Base-by-base conservation (phyloP, 2,113 vertebrate species). In the Epinephelus lanceolatus region DNA sequence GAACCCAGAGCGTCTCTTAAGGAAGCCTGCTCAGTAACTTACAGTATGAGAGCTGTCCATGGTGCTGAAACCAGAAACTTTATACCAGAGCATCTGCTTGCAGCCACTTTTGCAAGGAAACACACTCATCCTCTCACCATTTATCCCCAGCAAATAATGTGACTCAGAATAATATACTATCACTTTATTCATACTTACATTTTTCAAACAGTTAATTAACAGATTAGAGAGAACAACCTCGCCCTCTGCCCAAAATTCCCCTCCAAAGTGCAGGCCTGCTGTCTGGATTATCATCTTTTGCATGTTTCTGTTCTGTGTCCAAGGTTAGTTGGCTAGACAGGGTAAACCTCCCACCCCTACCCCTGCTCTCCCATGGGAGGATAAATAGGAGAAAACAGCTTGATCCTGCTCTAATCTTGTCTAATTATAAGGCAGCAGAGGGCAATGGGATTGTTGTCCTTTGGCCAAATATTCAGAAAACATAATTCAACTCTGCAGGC, bases 51-150 rank as follows among this genome's bases (percentile, higher is more conserved):
- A 91, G 80, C 93, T 94, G 87, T 94, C 92, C 89, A 0, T 81
- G 92, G 93, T 94, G 84, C 93, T 94, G 91, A 93, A 91, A 53
- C 25, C 49, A 53, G 6, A 37, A 19, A 27, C 61, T 19, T 68
- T 30, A 45, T 71, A 51, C 9, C 27, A 27, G 14, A 40, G 51
- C 3, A 1, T 37, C 14, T 55, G 49, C 14, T 51, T 59, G 19
- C 5, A 13, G 15, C 40, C n/a, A 13, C 51, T 2, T 21, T n/a
- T n/a, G 11, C 3, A n/a, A 56, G 13, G 17, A 53, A 71, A 76
- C 33, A 2, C 15, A 63, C 21, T 33, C 19, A 1, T 27, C 6
- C 3, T 59, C n/a, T 53, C n/a, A 27, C 57, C 12, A 30, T 21
- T 47, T 4, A 11, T 15, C 17, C 19, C 9, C 7, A 19, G 61